Percentiles rank a stretch among this genome's conserved stretches.
Conservation (phyloP, 2,797 vertebrate species). For the Sebastes itinus region DNA sequence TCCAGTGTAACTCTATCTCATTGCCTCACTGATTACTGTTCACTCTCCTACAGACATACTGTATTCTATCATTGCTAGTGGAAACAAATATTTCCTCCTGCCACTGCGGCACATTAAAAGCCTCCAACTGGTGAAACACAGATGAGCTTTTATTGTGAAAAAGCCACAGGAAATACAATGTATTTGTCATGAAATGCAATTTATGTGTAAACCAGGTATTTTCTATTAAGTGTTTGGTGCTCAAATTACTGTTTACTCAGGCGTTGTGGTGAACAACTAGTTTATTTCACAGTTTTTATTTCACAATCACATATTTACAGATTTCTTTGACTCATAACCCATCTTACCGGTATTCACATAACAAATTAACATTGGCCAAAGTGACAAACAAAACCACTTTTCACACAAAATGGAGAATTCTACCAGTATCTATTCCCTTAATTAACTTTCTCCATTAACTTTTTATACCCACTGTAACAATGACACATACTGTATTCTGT, state of each 20-base stretch:
- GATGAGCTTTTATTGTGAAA: not conserved
- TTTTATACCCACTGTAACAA: not conserved
- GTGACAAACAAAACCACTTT: not conserved
- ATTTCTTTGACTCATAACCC: not conserved
- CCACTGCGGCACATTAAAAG: not conserved
- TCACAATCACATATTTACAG: not conserved
- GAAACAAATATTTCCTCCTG: not conserved
- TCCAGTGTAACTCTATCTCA: no score
- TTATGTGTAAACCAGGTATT: not conserved
- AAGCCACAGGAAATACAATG: not conserved
- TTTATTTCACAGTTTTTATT: not conserved
- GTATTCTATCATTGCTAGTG: not conserved
- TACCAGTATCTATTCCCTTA: not conserved
- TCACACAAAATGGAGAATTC: not conserved
- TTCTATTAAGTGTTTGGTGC: not conserved
- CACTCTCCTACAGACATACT: not conserved
- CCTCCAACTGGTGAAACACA: not conserved
- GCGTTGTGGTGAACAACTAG: not conserved
- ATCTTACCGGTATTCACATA: not conserved
- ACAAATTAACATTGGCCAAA: not conserved
- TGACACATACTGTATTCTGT: not conserved
- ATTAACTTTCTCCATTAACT: not conserved
- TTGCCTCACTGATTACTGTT: no score
- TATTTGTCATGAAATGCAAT: not conserved
- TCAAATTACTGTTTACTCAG: not conserved